Evolutionary conservation across 2,888 invertebrate genomes (phyloP).

Genomic region (Falcaria lacertinaria): DNA sequence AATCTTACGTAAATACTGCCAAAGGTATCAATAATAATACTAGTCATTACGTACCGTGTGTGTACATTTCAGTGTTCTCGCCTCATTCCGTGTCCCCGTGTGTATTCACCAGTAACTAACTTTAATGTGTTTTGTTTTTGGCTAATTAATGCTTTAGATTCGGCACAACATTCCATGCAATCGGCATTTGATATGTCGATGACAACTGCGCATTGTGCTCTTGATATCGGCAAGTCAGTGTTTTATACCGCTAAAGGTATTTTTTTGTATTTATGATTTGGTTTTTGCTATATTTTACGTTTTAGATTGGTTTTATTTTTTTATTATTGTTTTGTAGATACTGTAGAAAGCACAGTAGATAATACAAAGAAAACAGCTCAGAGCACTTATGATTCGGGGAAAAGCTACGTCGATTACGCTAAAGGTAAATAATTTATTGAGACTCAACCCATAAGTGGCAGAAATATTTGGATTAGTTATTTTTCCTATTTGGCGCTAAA

Average conservation of each 20-base stretch:
- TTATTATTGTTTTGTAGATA: conserved; percentile 37
- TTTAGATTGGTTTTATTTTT: background rate
- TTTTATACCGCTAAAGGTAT: conserved; percentile 49
- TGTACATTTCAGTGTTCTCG: conserved; percentile 8
- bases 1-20: conserved; percentile 47
- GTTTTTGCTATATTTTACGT: conserved; percentile 1
- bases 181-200: conserved; percentile 41
- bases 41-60: conserved; percentile 24
- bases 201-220: conserved; percentile 49
- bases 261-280: conserved; percentile 8
- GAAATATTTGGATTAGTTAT: no score
- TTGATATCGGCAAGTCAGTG: conserved; percentile 50
- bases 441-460: no score
- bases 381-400: conserved; percentile 53
- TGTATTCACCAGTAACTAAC: background rate
- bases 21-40: conserved; percentile 57
- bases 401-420: conserved; percentile 49
- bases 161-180: conserved; percentile 49
- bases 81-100: background rate
- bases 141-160: conserved; percentile 44
- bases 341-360: conserved; percentile 58
- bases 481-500: no score
- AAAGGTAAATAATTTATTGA: conserved; percentile 59
- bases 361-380: conserved; percentile 66
- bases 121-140: conserved; percentile 15